These are phyloP conservation scores for Lepeophtheirus nordmannii DNA, from an alignment of 2,888 invertebrate genomes.

Conservation along the genomic window DNA sequence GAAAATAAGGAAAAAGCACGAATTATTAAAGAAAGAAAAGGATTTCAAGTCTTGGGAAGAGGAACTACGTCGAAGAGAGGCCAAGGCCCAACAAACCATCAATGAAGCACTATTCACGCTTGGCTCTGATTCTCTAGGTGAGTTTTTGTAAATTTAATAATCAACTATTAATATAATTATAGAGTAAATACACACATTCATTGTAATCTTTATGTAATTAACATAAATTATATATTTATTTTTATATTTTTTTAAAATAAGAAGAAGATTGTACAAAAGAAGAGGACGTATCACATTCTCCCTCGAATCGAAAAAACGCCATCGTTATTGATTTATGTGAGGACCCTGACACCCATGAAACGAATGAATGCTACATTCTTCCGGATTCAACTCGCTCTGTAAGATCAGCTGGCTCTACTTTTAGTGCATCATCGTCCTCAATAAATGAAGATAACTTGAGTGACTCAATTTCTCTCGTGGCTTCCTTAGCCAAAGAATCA, in stretches of 20 bases:
- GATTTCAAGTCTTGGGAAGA: conserved; percentile 28
- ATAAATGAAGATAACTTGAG: neutral
- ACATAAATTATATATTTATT: neutral
- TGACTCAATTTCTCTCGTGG: neutral
- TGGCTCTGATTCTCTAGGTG: conserved; percentile 24
- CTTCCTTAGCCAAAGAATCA: neutral
- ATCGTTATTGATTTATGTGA: neutral
- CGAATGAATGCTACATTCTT: neutral
- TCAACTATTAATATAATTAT: too few species aligned
- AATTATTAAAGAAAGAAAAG: neutral
- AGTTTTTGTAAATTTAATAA: neutral
- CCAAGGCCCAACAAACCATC: conserved; percentile 30
- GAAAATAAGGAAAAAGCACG: neutral
- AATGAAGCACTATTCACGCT: conserved; percentile 24
- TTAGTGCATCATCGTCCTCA: neutral
- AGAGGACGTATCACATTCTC: neutral
- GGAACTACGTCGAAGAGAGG: conserved; percentile 39
- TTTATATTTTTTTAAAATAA: neutral
- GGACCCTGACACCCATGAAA: neutral
- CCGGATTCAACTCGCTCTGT: neutral
- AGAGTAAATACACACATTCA: too few species aligned
- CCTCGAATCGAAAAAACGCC: neutral
- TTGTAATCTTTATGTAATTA: neutral
- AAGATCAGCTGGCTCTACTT: neutral
- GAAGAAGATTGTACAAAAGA: neutral